phyloP scores from a whole-genome alignment of 2,113 vertebrate species.

The Boulengeromyrus knoepffleri region DNA sequence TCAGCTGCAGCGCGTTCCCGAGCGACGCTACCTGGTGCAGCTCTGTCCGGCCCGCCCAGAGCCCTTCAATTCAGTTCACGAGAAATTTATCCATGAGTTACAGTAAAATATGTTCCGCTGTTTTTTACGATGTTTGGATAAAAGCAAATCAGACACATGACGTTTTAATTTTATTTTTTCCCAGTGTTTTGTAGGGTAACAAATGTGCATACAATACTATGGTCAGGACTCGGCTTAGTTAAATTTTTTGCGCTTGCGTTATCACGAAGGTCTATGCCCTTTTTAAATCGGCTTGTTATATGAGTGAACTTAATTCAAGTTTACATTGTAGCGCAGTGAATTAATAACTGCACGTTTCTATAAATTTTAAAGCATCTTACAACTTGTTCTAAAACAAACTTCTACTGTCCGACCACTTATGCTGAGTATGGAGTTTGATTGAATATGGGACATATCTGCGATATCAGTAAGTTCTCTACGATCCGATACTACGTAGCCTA shows the following conservation, averaged over 20 bases:
- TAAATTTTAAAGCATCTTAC: background rate
- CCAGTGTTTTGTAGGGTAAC: background rate
- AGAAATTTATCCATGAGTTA: background rate
- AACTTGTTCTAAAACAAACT: background rate
- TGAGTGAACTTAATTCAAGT: background rate
- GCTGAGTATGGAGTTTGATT: background rate
- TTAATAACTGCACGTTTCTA: background rate
- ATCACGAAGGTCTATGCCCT: background rate
- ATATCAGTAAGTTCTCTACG: background rate
- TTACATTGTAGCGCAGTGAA: background rate
- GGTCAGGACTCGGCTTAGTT: background rate
- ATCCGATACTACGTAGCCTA: background rate
- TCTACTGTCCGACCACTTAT: background rate
- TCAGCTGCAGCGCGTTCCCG: slow-evolving; percentile 63
- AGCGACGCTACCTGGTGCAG: slow-evolving; percentile 74
- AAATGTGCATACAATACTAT: background rate
- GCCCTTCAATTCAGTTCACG: slow-evolving; percentile 49
- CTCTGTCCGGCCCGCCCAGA: slow-evolving; percentile 72
- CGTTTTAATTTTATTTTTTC: background rate
- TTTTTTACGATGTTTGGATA: no score
- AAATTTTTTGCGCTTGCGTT: background rate
- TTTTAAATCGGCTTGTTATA: background rate
- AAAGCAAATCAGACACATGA: background rate
- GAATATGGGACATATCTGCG: background rate
- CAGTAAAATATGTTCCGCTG: background rate